These are phyloP conservation scores for Rafetus swinhoei DNA, from an alignment of 2,113 vertebrate species.

Conservation along the genomic window DNA sequence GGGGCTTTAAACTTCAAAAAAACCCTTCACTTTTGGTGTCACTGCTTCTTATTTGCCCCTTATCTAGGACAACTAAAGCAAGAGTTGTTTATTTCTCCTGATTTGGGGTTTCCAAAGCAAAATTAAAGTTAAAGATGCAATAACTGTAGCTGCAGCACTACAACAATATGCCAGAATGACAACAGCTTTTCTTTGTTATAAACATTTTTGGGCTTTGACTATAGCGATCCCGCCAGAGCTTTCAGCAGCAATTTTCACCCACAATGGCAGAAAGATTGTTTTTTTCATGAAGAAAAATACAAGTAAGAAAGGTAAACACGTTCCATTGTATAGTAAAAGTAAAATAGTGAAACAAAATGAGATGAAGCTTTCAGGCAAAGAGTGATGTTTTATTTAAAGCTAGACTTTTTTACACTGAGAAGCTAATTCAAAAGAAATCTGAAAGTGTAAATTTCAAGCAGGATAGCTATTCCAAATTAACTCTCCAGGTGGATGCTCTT, in stretches of 20 bases:
- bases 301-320: background rate
- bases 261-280: background rate
- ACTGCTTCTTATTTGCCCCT: background rate
- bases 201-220: constrained; percentile 4
- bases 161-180: background rate
- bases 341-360: constrained; percentile 7
- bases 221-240: background rate
- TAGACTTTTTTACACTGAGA: background rate
- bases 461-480: background rate
- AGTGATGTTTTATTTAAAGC: background rate
- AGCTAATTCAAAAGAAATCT: background rate
- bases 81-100: background rate
- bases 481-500: background rate
- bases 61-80: background rate
- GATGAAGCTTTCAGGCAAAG: background rate
- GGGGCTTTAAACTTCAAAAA: background rate
- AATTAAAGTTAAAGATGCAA: background rate
- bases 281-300: constrained; percentile 12
- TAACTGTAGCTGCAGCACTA: background rate
- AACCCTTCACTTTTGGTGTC: background rate
- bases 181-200: background rate
- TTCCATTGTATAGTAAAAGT: background rate
- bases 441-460: background rate
- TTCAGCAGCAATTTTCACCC: background rate
- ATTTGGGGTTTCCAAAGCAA: constrained; percentile 48